Percentiles rank a stretch among this genome's conserved stretches.
Evolutionary conservation across 1,140 invertebrate genomes (phyloP).

Genomic region (Pectinophora gossypiella): DNA sequence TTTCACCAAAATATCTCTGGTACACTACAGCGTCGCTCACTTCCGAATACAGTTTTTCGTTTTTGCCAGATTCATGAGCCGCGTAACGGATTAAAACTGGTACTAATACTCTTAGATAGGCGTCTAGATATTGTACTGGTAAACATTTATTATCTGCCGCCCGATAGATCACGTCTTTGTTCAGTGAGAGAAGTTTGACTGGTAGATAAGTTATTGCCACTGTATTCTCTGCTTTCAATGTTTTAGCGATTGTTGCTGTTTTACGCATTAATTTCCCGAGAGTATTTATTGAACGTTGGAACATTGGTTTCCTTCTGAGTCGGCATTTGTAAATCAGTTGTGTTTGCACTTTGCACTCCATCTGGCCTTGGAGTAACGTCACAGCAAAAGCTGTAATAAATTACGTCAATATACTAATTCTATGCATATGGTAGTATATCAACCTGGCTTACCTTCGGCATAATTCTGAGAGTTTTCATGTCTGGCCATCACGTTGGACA

Average conservation of each 20-base stretch:
- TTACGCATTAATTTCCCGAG: constrained; percentile 17
- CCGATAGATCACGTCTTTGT: constrained; percentile 29
- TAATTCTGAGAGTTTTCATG: constrained; percentile 22
- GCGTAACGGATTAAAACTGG: no score
- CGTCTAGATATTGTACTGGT: no score
- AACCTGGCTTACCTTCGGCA: constrained; percentile 14
- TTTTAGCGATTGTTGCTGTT: neutral
- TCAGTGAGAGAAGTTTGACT: constrained; percentile 27
- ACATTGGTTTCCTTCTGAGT: neutral
- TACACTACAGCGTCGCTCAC: no score
- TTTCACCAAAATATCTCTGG: no score
- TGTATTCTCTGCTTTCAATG: neutral
- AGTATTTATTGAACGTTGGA: neutral
- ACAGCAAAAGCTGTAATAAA: constrained; percentile 11
- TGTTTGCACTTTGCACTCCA: constrained; percentile 16
- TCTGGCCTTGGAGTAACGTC: constrained; percentile 20
- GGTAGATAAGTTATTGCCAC: constrained; percentile 10
- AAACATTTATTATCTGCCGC: constrained; percentile 3
- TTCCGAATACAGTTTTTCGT: no score
- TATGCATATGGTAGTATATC: constrained; percentile 8
- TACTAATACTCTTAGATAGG: no score
- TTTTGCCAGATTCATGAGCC: no score
- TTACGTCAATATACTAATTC: constrained; percentile 20
- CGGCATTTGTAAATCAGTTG: constrained; percentile 6
- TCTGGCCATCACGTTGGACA: constrained; percentile 19